Percentiles rank a stretch among this genome's conserved stretches.
Conservation (phyloP, 2,113 vertebrate species). For the Sander lucioperca region DNA sequence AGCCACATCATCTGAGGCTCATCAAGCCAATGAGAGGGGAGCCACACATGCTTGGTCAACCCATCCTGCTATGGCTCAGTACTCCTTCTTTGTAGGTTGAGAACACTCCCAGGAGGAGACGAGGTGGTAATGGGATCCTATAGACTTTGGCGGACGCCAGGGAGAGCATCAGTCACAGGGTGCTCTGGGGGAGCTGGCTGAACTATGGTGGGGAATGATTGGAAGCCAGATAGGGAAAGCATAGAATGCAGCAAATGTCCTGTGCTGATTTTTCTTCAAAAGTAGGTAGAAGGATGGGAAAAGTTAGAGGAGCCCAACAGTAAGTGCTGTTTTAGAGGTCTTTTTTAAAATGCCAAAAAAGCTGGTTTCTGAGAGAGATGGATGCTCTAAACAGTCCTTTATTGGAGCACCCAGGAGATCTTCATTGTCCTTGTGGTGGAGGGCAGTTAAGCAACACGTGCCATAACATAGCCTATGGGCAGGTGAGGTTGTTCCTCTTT, state of each 20-base stretch:
- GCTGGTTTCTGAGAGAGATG: background rate
- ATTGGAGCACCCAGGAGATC: background rate
- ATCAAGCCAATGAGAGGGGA: background rate
- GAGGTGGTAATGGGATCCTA: background rate
- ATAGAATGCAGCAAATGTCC: background rate
- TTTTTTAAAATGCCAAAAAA: background rate
- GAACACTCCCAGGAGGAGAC: background rate
- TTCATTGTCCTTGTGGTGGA: background rate
- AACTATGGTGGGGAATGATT: background rate
- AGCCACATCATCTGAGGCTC: background rate
- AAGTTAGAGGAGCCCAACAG: background rate
- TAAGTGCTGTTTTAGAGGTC: background rate
- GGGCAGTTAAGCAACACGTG: background rate
- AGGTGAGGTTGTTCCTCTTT: background rate
- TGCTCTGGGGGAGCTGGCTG: background rate
- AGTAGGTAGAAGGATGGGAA: background rate
- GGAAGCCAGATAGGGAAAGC: background rate
- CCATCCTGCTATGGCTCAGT: background rate
- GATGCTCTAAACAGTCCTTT: background rate
- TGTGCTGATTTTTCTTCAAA: background rate
- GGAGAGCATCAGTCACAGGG: background rate
- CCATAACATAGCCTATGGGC: background rate
- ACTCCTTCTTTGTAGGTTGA: background rate
- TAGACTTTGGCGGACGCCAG: background rate
- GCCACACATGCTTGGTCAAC: background rate